Evolutionary conservation across 2,797 vertebrate genomes (phyloP).

Genomic region (Gymnocypris eckloni): DNA sequence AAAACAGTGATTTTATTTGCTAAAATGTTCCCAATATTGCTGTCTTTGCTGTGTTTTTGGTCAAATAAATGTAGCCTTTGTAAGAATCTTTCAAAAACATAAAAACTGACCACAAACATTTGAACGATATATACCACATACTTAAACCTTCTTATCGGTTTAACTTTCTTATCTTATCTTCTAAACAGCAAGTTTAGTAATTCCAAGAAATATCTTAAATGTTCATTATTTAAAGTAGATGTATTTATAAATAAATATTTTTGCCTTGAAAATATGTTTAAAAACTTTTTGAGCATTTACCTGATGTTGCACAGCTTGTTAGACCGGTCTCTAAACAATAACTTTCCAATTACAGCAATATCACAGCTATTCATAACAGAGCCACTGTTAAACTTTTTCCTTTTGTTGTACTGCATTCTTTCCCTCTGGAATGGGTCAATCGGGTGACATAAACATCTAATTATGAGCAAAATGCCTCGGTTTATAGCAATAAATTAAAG

Average conservation of each 20-base stretch:
- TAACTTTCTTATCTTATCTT: background rate
- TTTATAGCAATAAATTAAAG: background rate
- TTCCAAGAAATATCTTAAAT: background rate
- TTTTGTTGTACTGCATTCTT: background rate
- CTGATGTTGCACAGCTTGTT: background rate
- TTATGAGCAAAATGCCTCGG: background rate
- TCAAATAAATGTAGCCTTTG: background rate
- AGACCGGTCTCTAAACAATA: background rate
- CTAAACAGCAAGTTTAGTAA: background rate
- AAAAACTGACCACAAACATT: background rate
- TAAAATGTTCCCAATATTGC: background rate
- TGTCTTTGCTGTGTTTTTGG: background rate
- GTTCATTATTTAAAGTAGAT: background rate
- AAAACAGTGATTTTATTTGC: background rate
- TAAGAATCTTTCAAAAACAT: background rate
- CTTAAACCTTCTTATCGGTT: background rate
- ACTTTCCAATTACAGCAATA: conserved; percentile 13
- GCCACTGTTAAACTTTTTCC: background rate
- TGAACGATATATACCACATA: background rate
- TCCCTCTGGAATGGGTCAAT: background rate
- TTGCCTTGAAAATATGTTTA: background rate
- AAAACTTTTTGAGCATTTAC: background rate
- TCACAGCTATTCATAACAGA: conserved; percentile 13
- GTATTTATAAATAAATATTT: background rate
- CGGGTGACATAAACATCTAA: conserved; percentile 14